These are phyloP conservation scores for Aelia acuminata DNA, from an alignment of 2,888 invertebrate species.

Conservation along the genomic window DNA sequence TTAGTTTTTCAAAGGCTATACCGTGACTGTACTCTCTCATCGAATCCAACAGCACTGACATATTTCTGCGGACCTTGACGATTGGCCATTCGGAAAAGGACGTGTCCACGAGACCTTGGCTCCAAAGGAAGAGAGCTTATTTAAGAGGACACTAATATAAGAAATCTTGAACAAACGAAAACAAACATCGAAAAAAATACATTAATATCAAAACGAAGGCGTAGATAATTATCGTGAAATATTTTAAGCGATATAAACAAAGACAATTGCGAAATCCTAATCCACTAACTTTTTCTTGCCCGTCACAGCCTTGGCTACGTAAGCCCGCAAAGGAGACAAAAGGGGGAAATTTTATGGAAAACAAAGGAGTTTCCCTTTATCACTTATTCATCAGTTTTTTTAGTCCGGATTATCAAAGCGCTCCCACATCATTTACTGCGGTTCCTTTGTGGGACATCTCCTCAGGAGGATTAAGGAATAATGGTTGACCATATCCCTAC, in stretches of 20 bases:
- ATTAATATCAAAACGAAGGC: background rate
- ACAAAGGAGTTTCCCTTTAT: conserved; percentile 29
- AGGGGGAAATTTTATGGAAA: conserved; percentile 17
- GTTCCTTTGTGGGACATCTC: background rate
- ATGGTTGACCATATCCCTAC: background rate
- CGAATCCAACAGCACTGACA: conserved; percentile 21
- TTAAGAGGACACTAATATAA: background rate
- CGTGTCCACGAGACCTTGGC: conserved; percentile 12
- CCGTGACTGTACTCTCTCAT: background rate
- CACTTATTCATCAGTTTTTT: conserved; percentile 40
- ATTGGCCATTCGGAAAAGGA: conserved; percentile 20
- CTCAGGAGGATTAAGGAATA: conserved; percentile 26
- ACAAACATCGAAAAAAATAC: conserved; percentile 4
- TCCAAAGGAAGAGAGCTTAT: background rate
- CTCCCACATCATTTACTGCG: conserved; percentile 26
- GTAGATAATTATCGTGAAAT: background rate
- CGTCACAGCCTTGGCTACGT: conserved; percentile 20
- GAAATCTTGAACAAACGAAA: background rate
- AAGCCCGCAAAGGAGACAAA: background rate
- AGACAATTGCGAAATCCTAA: background rate
- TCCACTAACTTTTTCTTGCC: background rate
- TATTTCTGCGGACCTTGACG: background rate
- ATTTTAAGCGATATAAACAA: background rate
- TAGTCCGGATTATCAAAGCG: conserved; percentile 22
- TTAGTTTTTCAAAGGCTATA: background rate